Evolutionary conservation across 35 echinoderm and acorn worm species (phyloP), one percentile per base, ranked within the genome.

Genomic region (Ptychodera flava): DNA sequence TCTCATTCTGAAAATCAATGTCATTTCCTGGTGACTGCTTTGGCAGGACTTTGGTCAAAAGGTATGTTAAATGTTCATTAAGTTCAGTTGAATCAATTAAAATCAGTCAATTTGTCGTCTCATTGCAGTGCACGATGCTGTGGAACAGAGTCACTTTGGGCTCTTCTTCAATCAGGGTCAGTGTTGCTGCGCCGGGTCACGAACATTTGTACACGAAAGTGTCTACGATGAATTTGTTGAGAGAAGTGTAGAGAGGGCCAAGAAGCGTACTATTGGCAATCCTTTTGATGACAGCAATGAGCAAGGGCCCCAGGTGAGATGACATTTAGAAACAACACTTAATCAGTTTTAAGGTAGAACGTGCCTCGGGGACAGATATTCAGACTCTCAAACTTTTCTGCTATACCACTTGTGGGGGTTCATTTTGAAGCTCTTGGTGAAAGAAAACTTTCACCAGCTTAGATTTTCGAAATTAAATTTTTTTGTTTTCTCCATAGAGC

Each of bases 151-250:
- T 78, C 96, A 94, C 77, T 99, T 94, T 84, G 93, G 87, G 12
- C 88, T 94, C 29, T 94, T 99, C 90, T 99, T 94, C 93, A 99
- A 99, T 85, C 85, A 88, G 86, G 96, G 92, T 29, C 96, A 99
- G 78, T 94, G 92, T 80, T 99, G 96, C 35, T 87, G 87, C 27
- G 96, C 96, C 16, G 96, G 90, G 28, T 93, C 92, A 1, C 77
- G 92, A 27, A 99, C 90, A 28, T 99, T 92, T 45, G 92, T 99
- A 0, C 90, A 99, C 77, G 92, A 99, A 31, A n/a, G 33, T 78
- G 92, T 94, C 53, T 94, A 99, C 81, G 96, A 99, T 77, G 78
- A 99, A 37, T 99, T 94, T 85, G 78, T 99, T 35, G 93, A 94
- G 35, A 34, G 79, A 32, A 82, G 90, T 30, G 86, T 91, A 16